phyloP scores from a whole-genome alignment of 2,888 invertebrate genomes.

The Macrophya annulata region DNA sequence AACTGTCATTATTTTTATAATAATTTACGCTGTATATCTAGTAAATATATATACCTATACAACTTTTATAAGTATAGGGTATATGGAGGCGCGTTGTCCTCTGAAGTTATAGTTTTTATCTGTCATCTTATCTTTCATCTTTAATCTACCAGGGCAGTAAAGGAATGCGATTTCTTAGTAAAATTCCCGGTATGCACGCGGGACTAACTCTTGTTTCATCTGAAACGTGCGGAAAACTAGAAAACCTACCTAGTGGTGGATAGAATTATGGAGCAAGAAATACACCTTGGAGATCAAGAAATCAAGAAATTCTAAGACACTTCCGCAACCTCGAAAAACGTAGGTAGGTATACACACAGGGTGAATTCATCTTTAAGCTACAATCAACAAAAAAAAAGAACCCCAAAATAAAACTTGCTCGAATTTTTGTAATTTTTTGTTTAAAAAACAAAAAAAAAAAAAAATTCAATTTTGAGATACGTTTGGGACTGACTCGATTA shows the following conservation, averaged over 20 bases:
- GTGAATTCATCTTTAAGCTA: neutral
- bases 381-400: neutral
- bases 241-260: neutral
- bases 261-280: neutral
- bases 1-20: neutral
- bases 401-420: neutral
- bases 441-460: too few species aligned
- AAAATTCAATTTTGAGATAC: too few species aligned
- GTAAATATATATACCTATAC: too few species aligned
- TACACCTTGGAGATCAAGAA: neutral
- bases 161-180: slow-evolving; percentile 48
- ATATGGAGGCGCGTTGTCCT: neutral
- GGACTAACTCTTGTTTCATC: slow-evolving; percentile 4
- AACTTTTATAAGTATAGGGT: neutral
- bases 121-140: slow-evolving; percentile 31
- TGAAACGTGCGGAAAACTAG: slow-evolving; percentile 37
- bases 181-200: slow-evolving; percentile 20
- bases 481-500: too few species aligned
- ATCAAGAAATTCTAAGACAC: slow-evolving; percentile 16
- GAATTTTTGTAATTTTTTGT: neutral
- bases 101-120: slow-evolving; percentile 34
- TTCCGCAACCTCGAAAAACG: slow-evolving; percentile 15
- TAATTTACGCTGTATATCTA: neutral
- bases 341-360: neutral
- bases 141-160: neutral